Evolutionary conservation across 2,113 vertebrate species (phyloP).

Genomic region (Pteronura brasiliensis): DNA sequence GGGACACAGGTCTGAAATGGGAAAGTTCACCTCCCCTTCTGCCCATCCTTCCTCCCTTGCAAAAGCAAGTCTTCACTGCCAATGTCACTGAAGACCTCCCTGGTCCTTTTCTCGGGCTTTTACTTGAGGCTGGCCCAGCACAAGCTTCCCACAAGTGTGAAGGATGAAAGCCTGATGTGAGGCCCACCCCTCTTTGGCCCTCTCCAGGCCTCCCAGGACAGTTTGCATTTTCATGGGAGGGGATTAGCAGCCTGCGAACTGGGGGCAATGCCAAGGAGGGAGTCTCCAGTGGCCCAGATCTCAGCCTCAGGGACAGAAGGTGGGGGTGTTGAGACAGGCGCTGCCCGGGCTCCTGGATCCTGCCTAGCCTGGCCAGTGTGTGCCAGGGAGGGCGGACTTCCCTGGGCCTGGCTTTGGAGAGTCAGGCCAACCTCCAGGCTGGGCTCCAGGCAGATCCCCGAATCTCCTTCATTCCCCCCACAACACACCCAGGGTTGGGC

Average conservation of each 20-base stretch:
- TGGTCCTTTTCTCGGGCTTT: neutral
- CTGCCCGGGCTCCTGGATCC: conserved; percentile 9
- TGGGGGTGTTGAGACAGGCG: neutral
- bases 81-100: neutral
- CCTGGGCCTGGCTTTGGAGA: neutral
- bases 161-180: neutral
- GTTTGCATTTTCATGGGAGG: neutral
- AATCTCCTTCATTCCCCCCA: neutral
- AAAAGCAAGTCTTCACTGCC: neutral
- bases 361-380: neutral
- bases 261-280: neutral
- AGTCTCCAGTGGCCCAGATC: neutral
- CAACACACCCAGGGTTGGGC: neutral
- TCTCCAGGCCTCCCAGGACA: neutral
- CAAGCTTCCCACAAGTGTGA: neutral
- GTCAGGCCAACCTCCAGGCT: conserved; percentile 18
- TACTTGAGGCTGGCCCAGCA: neutral
- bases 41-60: neutral
- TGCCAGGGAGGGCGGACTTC: neutral
- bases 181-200: neutral
- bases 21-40: neutral
- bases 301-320: neutral
- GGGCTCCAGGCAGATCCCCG: neutral
- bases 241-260: neutral
- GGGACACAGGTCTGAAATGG: accelerated